Evolutionary conservation across 2,113 vertebrate genomes (phyloP), one percentile per base, ranked within the genome.

Genomic region (Colius striatus): DNA sequence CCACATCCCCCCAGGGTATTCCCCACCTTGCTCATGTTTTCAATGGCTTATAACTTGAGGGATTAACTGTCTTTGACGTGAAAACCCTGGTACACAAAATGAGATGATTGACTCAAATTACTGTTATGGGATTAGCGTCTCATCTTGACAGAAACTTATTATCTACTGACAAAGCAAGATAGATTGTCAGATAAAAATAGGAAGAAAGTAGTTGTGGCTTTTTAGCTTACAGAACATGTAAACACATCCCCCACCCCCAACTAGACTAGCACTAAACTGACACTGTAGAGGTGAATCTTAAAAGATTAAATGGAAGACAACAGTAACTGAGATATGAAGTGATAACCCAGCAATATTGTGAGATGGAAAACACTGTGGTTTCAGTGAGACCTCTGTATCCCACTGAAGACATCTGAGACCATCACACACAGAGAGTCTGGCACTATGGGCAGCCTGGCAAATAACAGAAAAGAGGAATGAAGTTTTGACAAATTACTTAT

Each of bases 331-430:
- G 66, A 45, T 16, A 65, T 3, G 48, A 53, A 78, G 23, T 1
- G 4, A 3, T 54, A 93, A 65, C 58, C 53, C 23, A 75, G 51
- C n/a, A 63, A 32, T 27, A 57, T 0, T 47, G 34, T 10, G 23
- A 82, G 38, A 75, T 21, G 13, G 53, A 41, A 34, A 87, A 91
- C 58, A n/a, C 12, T 34, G 62, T 23, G 5, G 18, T 45, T 82
- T 68, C 77, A 75, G 50, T 2, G 29, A 76, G 53, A 65, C 10
- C 57, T 63, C 70, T 81, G 34, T 53, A 65, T 7, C 34, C 29
- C 27, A 47, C 22, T 8, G 23, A 72, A 34, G 34, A 10, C 0
- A 0, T 47, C 29, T 0, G 0, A 75, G 38, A 63, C 54, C 2
- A 0, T 32, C 25, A 82, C 0, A 0, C 48, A 60, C 16, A 48